Base-by-base conservation (phyloP, 2,797 vertebrate genomes). In the Cirrhinus molitorella region DNA sequence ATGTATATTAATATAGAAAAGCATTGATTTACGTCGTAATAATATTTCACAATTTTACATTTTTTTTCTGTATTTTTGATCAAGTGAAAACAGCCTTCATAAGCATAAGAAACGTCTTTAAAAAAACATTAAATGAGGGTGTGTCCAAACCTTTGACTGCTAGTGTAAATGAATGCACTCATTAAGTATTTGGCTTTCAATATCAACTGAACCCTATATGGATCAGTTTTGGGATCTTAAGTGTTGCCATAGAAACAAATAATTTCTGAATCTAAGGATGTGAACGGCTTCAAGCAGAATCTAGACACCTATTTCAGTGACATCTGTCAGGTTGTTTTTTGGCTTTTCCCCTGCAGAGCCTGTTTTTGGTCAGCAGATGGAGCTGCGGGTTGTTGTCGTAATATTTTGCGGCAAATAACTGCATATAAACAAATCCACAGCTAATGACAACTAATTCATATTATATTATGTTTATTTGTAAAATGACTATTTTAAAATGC, bases 351-450 rank as follows among this genome's bases (percentile, higher is more conserved):
- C 74, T 92, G 90, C 87, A 91, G 51, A 81, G 83, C 16, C 4
- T 0, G 1, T 0, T 21, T 85, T 47, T 86, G 78, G 72, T 91
- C 93, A 93, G 90, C 88, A 85, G 93, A 87, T 91, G 92, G 93
- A 88, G 93, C 93, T 93, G 85, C 89, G 83, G 89, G 83, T 91
- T 83, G 88, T 72, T 59, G 21, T 53, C 16, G 12, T 78, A 37
- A 25, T 82, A 23, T 80, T 65, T 68, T 25, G 51, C 17, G 10
- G 14, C n/a, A 53, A 63, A 71, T 31, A 77, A 19, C 59, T 80
- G 59, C 23, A 31, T 7, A 23, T 63, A n/a, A 34, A 76, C 23
- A 61, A 67, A 45, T 76, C 34, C 47, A 55, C 71, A 68, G 40
- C n/a, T n/a, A n/a, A 73, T 63, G 80, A 73, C 31, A 47, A 13